Evolutionary conservation across 2,888 invertebrate species (phyloP).

Genomic region (Drosophila kanekoi): DNA sequence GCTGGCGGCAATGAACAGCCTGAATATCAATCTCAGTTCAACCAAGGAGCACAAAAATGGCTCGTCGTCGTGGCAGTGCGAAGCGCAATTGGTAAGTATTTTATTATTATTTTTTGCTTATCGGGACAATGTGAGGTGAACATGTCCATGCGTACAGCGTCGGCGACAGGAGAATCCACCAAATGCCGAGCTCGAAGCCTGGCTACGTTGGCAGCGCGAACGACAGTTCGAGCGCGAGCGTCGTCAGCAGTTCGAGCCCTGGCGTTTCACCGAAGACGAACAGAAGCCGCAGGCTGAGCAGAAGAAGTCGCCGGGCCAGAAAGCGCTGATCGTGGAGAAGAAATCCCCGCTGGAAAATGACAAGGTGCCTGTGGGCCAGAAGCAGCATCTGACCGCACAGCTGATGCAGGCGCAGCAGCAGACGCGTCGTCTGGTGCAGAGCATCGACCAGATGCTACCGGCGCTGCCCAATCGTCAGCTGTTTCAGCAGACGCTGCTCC

Average conservation of each 20-base stretch:
- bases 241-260: conserved; percentile 11
- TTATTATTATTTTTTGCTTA: neutral
- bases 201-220: conserved; percentile 36
- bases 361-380: neutral
- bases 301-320: neutral
- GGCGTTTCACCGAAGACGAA: conserved; percentile 30
- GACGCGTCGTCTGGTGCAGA: conserved; percentile 21
- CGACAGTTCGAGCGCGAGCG: conserved; percentile 40
- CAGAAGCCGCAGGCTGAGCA: neutral
- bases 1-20: conserved; percentile 23
- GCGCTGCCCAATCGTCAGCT: conserved; percentile 27
- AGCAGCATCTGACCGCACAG: conserved; percentile 16
- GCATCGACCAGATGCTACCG: conserved; percentile 38
- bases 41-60: conserved; percentile 6
- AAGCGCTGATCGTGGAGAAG: neutral
- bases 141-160: neutral
- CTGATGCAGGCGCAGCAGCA: conserved; percentile 30
- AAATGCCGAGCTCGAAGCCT: conserved; percentile 12
- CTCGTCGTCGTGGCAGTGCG: neutral
- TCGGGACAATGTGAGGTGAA: no score
- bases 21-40: conserved; percentile 1
- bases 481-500: conserved; percentile 21
- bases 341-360: neutral
- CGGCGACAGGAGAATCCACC: neutral
- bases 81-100: conserved; percentile 18